Evolutionary conservation across 2,113 vertebrate species (phyloP).

Genomic region (Nipponia nippon): DNA sequence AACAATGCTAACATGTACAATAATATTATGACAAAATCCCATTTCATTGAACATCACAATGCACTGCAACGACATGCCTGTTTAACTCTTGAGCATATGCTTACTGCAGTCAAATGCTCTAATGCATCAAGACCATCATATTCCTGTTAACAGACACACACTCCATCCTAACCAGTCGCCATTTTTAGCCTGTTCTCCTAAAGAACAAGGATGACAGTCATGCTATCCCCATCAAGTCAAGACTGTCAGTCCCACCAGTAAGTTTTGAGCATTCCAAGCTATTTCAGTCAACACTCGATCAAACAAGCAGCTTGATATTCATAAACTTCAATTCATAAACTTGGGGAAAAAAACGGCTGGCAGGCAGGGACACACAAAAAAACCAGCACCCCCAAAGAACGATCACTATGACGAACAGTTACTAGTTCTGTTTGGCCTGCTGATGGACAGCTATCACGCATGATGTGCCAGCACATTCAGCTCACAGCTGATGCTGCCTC

Average conservation of each 20-base stretch:
- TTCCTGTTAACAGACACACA: background rate
- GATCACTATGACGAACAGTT: rapidly evolving
- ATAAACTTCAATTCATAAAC: background rate
- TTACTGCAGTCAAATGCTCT: background rate
- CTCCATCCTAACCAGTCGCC: background rate
- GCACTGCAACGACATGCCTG: background rate
- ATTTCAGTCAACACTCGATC: background rate
- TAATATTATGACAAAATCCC: background rate
- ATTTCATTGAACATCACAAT: background rate
- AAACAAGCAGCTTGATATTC: background rate
- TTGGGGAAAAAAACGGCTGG: background rate
- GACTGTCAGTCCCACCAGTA: background rate
- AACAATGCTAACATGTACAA: background rate
- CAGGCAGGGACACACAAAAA: background rate
- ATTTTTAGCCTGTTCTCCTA: background rate
- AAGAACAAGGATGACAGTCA: background rate
- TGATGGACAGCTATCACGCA: background rate
- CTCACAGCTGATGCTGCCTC: background rate
- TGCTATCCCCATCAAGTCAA: background rate
- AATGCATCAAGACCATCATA: background rate
- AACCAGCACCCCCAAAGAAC: rapidly evolving
- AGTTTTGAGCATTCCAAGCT: background rate
- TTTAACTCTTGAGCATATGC: background rate
- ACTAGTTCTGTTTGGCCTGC: background rate
- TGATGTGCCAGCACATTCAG: background rate